These are phyloP conservation scores for Anastrepha ludens DNA, from an alignment of 1,140 invertebrate genomes.

Conservation along the genomic window DNA sequence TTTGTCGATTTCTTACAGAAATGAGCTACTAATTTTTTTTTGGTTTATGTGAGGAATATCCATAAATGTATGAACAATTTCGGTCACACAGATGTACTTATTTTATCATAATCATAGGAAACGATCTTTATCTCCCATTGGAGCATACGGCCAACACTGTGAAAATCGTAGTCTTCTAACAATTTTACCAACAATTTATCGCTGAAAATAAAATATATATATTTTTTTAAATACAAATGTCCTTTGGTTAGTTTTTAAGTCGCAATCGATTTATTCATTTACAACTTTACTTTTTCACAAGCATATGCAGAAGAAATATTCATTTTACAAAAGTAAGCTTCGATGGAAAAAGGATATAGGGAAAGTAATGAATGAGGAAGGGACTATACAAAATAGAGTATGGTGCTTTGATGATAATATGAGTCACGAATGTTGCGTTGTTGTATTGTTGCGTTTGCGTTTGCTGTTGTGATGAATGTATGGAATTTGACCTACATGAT, in stretches of 20 bases:
- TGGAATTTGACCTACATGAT: neutral
- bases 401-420: neutral
- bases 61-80: too few relatives aligned
- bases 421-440: neutral
- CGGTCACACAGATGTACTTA: too few relatives aligned
- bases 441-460: conserved; percentile 23
- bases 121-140: too few relatives aligned
- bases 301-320: conserved; percentile 39
- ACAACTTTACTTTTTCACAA: conserved; percentile 48
- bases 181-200: too few relatives aligned
- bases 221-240: too few relatives aligned
- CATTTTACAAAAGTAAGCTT: conserved; percentile 37
- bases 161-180: too few relatives aligned
- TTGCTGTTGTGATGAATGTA: conserved; percentile 32
- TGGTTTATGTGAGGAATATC: too few relatives aligned
- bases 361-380: neutral
- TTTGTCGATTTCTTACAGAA: too few relatives aligned
- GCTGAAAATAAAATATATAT: too few relatives aligned
- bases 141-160: too few relatives aligned
- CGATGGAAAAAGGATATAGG: conserved; percentile 12
- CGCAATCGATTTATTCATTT: conserved; percentile 40
- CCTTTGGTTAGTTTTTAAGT: conserved; percentile 34
- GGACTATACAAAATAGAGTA: neutral
- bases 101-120: too few relatives aligned
- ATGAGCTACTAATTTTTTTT: too few relatives aligned